Evolutionary conservation across 35 echinoderm and acorn worm species (phyloP).

Genomic region (Hemicentrotus pulcherrimus): DNA sequence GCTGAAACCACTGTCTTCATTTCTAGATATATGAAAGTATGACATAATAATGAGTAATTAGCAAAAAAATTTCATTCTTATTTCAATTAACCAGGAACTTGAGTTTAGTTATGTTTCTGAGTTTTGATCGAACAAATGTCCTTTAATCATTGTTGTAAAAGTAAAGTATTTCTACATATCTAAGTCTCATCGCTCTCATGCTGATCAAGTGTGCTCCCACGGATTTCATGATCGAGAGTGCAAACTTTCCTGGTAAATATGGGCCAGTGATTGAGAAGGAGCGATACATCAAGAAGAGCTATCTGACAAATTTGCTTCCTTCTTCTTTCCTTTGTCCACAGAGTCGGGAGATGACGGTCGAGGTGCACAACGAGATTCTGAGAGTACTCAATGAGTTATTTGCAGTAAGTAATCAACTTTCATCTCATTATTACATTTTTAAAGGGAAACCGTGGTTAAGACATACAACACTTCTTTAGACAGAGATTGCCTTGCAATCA

Average conservation of each 20-base stretch:
- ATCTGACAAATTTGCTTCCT: slow-evolving; percentile 34
- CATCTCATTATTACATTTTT: neutral
- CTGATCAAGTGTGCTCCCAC: neutral
- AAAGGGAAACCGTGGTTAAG: neutral
- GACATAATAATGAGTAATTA: too few species aligned
- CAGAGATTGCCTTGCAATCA: neutral
- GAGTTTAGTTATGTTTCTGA: too few species aligned
- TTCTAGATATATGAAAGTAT: too few species aligned
- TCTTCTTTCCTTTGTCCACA: slow-evolving; percentile 61
- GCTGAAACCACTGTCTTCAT: too few species aligned
- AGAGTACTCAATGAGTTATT: slow-evolving; percentile 85
- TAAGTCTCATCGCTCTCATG: neutral
- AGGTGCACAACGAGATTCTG: slow-evolving; percentile 84
- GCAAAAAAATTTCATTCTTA: too few species aligned
- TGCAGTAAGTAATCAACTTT: slow-evolving; percentile 68
- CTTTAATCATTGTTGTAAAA: too few species aligned
- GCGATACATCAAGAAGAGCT: neutral
- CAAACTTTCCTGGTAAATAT: neutral
- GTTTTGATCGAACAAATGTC: too few species aligned
- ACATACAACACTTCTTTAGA: neutral
- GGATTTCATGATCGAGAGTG: neutral
- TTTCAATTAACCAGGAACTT: too few species aligned
- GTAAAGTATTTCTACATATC: neutral
- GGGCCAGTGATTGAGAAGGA: neutral
- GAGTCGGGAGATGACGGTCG: slow-evolving; percentile 92